These are phyloP conservation scores for Asarcornis scutulata DNA, from an alignment of 2,113 vertebrate genomes.

Conservation along the genomic window DNA sequence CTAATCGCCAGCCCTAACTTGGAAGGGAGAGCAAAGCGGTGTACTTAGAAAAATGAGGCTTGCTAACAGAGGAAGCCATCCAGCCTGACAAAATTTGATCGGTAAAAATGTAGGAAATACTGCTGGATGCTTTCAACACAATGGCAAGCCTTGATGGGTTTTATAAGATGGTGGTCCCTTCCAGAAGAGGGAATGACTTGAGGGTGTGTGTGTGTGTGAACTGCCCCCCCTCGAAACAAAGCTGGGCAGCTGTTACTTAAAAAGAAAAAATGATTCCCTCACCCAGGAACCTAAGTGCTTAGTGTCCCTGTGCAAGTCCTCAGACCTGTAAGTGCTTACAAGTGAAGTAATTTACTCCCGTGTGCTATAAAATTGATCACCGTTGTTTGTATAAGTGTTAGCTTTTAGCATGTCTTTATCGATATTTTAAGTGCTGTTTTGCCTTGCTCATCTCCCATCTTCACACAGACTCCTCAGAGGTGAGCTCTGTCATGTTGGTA, in stretches of 20 bases:
- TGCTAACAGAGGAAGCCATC: background rate
- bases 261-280: background rate
- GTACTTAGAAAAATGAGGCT: background rate
- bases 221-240: fast-evolving
- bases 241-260: background rate
- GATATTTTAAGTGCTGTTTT: background rate
- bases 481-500: background rate
- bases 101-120: background rate
- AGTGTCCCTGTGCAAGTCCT: background rate
- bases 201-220: too few relatives aligned
- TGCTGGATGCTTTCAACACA: background rate
- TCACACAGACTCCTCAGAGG: background rate
- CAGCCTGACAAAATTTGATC: slow-evolving; percentile 2
- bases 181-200: background rate
- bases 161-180: background rate
- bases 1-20: background rate
- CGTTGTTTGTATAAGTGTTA: background rate
- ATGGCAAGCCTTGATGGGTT: background rate
- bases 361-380: background rate
- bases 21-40: background rate
- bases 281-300: background rate
- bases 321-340: background rate
- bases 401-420: background rate
- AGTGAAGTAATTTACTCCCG: background rate
- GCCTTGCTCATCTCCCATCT: background rate